A percentile compares a stretch with the other conserved stretches of the same genome.
Evolutionary conservation across 2,888 invertebrate species (phyloP).

Genomic region (Drosophila lacicola): DNA sequence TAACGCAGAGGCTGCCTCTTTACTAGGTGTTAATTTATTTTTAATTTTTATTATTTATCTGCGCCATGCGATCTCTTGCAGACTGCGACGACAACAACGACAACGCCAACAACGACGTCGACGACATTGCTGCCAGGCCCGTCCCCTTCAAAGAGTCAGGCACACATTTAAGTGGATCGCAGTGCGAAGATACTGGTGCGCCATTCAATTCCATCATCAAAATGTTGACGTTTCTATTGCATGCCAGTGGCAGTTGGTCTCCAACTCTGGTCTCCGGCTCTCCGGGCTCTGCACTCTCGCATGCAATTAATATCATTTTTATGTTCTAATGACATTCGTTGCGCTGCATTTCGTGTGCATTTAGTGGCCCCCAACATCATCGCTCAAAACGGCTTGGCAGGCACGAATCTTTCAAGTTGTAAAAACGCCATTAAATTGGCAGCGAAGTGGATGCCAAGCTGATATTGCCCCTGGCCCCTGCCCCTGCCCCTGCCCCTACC

Average conservation of each 20-base stretch:
- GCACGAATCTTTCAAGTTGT: slow-evolving; percentile 84
- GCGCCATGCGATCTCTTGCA: slow-evolving; percentile 61
- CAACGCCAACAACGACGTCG: slow-evolving; percentile 23
- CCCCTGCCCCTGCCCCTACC: background rate
- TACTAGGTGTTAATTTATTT: slow-evolving; percentile 83
- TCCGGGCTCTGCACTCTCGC: slow-evolving; percentile 63
- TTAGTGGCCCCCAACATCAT: slow-evolving; percentile 71
- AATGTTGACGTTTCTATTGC: slow-evolving; percentile 77
- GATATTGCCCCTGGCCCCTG: slow-evolving; percentile 6
- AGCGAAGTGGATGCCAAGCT: slow-evolving; percentile 73
- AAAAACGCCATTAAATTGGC: slow-evolving; percentile 84
- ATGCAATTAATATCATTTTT: slow-evolving; percentile 82
- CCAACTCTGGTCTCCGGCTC: slow-evolving; percentile 22
- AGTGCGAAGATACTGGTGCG: slow-evolving; percentile 26
- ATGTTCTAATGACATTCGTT: slow-evolving; percentile 83
- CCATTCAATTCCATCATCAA: slow-evolving; percentile 64
- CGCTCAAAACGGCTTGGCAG: slow-evolving; percentile 78
- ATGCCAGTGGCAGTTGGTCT: slow-evolving; percentile 36
- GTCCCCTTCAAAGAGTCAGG: slow-evolving; percentile 26
- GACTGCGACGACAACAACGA: slow-evolving; percentile 32
- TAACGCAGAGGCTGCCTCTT: slow-evolving; percentile 60
- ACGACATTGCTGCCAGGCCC: slow-evolving; percentile 14
- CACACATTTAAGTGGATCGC: slow-evolving; percentile 54
- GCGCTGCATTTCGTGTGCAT: slow-evolving; percentile 82
- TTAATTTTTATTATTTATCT: slow-evolving; percentile 83